These are phyloP conservation scores for Cynaeus angustus DNA, from an alignment of 2,888 invertebrate genomes.

Conservation along the genomic window DNA sequence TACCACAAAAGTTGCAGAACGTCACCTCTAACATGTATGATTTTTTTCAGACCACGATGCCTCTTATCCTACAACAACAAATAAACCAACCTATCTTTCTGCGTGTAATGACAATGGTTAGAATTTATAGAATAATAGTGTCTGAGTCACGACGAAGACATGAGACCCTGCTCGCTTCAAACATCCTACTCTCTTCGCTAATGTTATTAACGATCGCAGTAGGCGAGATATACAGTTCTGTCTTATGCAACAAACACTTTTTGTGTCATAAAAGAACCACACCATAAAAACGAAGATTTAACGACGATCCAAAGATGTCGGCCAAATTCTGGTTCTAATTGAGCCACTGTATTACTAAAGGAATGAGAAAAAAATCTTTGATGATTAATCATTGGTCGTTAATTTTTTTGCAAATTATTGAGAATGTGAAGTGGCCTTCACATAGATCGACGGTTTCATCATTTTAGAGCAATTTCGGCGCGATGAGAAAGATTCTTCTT, in stretches of 20 bases:
- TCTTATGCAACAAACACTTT: constrained; percentile 48
- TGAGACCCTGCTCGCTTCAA: constrained; percentile 50
- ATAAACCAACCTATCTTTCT: constrained; percentile 3
- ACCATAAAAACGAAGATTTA: constrained; percentile 35
- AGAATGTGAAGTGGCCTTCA: constrained; percentile 25
- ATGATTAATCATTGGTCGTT: constrained; percentile 27
- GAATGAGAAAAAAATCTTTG: constrained; percentile 10
- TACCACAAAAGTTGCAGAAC: too few species aligned
- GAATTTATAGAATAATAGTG: constrained; percentile 58
- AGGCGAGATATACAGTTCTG: constrained; percentile 56
- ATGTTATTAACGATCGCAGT: constrained; percentile 58
- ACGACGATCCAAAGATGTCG: constrained; percentile 6
- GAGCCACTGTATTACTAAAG: constrained; percentile 13
- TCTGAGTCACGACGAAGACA: constrained; percentile 56
- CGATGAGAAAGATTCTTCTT: neutral
- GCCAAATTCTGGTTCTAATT: constrained; percentile 2
- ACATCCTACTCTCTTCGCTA: constrained; percentile 58
- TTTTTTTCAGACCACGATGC: too few species aligned
- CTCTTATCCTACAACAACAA: neutral
- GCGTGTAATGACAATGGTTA: constrained; percentile 53
- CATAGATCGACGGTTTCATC: constrained; percentile 29
- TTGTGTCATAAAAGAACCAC: constrained; percentile 44
- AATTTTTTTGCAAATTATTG: constrained; percentile 25
- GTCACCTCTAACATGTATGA: too few species aligned
- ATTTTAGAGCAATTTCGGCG: constrained; percentile 12